Evolutionary conservation across 1,140 invertebrate species (phyloP).

Genomic region (Hyposmocoma kahamanoa): DNA sequence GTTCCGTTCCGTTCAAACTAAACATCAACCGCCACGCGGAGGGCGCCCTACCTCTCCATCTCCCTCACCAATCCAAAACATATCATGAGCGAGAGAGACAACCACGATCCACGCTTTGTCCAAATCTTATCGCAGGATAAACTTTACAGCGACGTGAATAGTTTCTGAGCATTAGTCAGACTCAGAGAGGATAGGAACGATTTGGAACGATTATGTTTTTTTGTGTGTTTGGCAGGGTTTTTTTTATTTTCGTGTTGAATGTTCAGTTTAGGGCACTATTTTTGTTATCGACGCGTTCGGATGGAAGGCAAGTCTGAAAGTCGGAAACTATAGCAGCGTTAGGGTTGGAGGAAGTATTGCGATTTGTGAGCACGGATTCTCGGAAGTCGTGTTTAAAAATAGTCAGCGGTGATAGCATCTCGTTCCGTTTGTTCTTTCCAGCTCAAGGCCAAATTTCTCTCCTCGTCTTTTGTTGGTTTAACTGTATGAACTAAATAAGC

Average conservation of each 20-base stretch:
- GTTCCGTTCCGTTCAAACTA: constrained; percentile 54
- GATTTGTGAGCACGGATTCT: constrained; percentile 37
- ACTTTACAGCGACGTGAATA: constrained; percentile 63
- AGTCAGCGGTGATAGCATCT: constrained; percentile 23
- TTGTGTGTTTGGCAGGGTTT: constrained; percentile 58
- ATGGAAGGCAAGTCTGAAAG: constrained; percentile 27
- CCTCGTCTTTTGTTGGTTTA: background rate
- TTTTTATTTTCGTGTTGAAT: constrained; percentile 37
- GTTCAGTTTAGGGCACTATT: constrained; percentile 44
- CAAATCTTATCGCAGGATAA: constrained; percentile 63
- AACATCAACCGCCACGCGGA: constrained; percentile 64
- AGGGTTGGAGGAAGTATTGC: constrained; percentile 15
- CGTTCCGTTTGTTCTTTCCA: constrained; percentile 17
- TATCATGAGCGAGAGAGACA: constrained; percentile 39
- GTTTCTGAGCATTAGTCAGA: constrained; percentile 53
- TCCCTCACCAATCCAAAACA: constrained; percentile 47
- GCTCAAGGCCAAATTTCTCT: constrained; percentile 25
- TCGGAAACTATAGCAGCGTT: no score
- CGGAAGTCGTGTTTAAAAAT: constrained; percentile 34
- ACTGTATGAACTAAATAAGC: no score
- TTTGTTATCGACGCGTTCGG: constrained; percentile 28
- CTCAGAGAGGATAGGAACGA: constrained; percentile 56
- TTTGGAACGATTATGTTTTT: constrained; percentile 34
- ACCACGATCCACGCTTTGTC: constrained; percentile 29
- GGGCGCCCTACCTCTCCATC: constrained; percentile 58